Evolutionary conservation across 2,113 vertebrate species (phyloP).

Genomic region (Beaufortia kweichowensis): DNA sequence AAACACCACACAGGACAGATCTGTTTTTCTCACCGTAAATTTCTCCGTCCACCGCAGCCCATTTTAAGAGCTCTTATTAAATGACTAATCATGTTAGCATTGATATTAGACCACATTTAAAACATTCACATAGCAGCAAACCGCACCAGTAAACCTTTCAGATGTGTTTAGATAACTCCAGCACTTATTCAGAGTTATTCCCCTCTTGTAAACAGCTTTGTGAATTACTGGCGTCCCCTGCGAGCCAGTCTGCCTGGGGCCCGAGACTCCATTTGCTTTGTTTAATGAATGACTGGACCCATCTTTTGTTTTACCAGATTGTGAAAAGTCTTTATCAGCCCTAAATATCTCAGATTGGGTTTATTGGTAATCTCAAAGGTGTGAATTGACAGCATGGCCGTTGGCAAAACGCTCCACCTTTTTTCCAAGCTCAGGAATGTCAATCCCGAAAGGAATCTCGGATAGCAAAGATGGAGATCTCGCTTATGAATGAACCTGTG

Average conservation of each 20-base stretch:
- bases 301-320: conserved; percentile 28
- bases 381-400: conserved; percentile 32
- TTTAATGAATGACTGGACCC: conserved; percentile 1
- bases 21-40: not conserved
- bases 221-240: conserved; percentile 10
- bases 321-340: conserved; percentile 7
- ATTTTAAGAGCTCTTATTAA: not conserved
- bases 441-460: conserved; percentile 41
- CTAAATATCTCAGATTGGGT: conserved; percentile 17
- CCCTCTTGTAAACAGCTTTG: conserved; percentile 22
- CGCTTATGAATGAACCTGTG: conserved; percentile 24
- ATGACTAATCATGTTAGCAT: not conserved
- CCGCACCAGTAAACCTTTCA: conserved; percentile 7
- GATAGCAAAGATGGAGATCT: conserved; percentile 32
- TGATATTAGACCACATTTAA: not conserved
- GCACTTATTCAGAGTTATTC: not conserved
- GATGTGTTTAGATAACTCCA: not conserved
- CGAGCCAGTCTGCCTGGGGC: conserved; percentile 21
- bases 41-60: not conserved
- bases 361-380: conserved; percentile 37
- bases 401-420: conserved; percentile 35
- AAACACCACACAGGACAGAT: not conserved
- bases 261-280: conserved; percentile 18
- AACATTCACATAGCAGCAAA: not conserved
- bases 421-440: conserved; percentile 34